Base-by-base conservation (phyloP, 2,888 invertebrate genomes). In the Cerceris rybyensis region DNA sequence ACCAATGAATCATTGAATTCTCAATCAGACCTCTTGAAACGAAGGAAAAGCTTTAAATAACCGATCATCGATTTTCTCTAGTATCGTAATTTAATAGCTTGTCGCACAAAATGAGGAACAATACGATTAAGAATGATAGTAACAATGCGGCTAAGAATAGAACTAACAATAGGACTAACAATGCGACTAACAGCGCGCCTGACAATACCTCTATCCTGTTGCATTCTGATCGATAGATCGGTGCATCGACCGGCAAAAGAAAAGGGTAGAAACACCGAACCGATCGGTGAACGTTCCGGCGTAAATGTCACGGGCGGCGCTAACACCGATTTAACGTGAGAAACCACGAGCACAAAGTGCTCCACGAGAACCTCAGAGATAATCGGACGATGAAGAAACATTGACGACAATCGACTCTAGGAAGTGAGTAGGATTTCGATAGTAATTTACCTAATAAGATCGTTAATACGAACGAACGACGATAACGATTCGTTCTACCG, bases 261-360 rank as follows among this genome's bases (percentile, higher is more conserved):
- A 58, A 70, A 64, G 43, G 60, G 63, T 63, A 13, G 58, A 43
- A 61, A 58, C 60, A 70, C 6, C n/a, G 55, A 41, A 41, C 16
- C 67, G 52, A 72, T 65, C 61, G 74, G 78, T 73, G 83, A 83
- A 75, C 64, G 76, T 73, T 59, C 69, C 43, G 16, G 43, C 16
- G 60, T 68, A 84, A 84, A 84, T 84, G 84, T 82, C 84, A 84
- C 72, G 76, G 69, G 58, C 73, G 57, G 50, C 52, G 52, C 54
- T 66, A 52, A 11, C 46, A 46, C 28, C 55, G 70, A 55, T 79
- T 50, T 54, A 71, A 78, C 50, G 77, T 70, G 70, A 58, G 79
- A 75, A 57, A 16, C 63, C 16, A 52, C 41, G 16, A 55, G 49
- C 57, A 13, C 55, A 17, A 63, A 7, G 42, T 14, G 11, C 14